Base-by-base conservation (phyloP, 1,140 invertebrate species). In the Micrasema longulum region DNA sequence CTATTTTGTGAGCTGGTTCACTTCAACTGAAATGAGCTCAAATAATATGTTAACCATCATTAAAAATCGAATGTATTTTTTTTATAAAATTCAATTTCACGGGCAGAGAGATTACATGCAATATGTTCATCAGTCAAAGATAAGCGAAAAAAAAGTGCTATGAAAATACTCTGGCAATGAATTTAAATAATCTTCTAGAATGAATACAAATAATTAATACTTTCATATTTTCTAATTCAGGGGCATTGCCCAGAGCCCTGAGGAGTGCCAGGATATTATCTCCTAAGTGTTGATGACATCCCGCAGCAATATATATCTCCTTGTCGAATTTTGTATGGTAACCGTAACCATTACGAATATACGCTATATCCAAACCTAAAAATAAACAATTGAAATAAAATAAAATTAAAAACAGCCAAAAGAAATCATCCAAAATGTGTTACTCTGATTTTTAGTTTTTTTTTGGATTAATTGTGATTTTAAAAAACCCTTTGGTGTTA, bases 321-420 rank as follows among this genome's bases (percentile, higher is more conserved):
- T 45, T 41, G 41, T 63, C 57, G 14, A 23, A 63, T n/a, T 12
- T 26, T 4, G 57, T 43, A 11, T 63, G 57, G 20, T 63, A 63
- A 14, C 41, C 5, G 22, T 43, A 63, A 11, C 36, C 57, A 22
- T 63, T 63, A 23, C 38, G 57, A n/a, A 11, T 22, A 23, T 43
- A 63, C 2, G 57, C 57, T 43, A 63, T 23, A 22, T 63, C 57
- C n/a, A 63, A 45, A 26, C 57, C 57, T 43, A 12, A 23, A 53
- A 53, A 0, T 2, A 53, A 22, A 22, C 7, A 2, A 11, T n/a
- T n/a, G n/a, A n/a, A n/a, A n/a, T n/a, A 53, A 12, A 26, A n/a
- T 26, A 31, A 18, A 14, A 50, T 9, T 10, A 18, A 22, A 6
- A 50, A 0, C 3, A 0, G 10, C 14, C 7, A 18, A 11, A 50